phyloP scores from a whole-genome alignment of 2,888 invertebrate genomes.

The Ochropacha duplaris region DNA sequence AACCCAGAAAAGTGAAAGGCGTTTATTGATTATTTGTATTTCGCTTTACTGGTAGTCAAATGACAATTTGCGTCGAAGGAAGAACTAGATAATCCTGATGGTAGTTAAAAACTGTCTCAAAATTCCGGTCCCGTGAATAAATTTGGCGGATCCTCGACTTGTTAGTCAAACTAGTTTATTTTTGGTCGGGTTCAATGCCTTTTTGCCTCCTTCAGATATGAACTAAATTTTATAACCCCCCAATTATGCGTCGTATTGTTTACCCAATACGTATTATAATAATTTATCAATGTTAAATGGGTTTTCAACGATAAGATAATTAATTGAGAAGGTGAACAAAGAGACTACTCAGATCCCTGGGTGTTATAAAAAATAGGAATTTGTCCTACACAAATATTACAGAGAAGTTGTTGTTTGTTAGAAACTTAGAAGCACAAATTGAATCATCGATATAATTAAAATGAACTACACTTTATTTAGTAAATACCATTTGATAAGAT shows the following conservation, averaged over 20 bases:
- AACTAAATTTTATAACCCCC: conserved; percentile 15
- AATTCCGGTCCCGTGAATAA: conserved; percentile 13
- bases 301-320: conserved; percentile 39
- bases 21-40: neutral
- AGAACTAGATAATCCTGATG: too few relatives aligned
- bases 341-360: conserved; percentile 18
- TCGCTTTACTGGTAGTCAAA: neutral
- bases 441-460: neutral
- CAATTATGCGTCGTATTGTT: conserved; percentile 16
- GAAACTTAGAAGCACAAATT: neutral
- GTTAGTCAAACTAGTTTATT: conserved; percentile 68
- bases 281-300: conserved; percentile 35
- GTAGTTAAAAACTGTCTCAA: conserved; percentile 7
- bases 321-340: conserved; percentile 26
- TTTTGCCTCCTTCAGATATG: conserved; percentile 29
- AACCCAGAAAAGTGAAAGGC: neutral
- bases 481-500: neutral
- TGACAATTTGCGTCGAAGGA: neutral
- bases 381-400: conserved; percentile 6
- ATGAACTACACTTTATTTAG: neutral
- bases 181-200: conserved; percentile 70
- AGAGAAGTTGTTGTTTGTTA: conserved; percentile 9
- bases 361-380: conserved; percentile 16
- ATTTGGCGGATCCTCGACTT: conserved; percentile 33
- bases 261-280: conserved; percentile 25